These are phyloP conservation scores for Eclectus roratus DNA, from an alignment of 2,113 vertebrate species.

Conservation along the genomic window DNA sequence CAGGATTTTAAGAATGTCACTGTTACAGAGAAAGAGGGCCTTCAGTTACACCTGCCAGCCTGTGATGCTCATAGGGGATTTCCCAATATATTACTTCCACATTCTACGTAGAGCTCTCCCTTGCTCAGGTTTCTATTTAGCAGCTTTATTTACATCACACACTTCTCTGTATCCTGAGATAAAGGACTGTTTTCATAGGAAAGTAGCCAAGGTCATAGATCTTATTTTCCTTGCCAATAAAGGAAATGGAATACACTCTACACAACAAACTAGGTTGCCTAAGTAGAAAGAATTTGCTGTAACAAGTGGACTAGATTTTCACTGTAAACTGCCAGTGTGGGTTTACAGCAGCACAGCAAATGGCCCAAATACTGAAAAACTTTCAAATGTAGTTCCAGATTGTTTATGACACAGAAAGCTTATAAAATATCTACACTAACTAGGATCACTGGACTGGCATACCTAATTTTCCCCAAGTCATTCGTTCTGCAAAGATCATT, in stretches of 20 bases:
- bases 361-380: not conserved
- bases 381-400: not conserved
- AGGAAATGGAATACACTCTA: not conserved
- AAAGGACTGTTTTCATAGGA: not conserved
- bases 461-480: not conserved
- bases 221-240: not conserved
- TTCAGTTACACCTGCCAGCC: not conserved
- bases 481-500: not conserved
- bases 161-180: not conserved
- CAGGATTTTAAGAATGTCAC: not conserved
- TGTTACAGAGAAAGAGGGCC: not conserved
- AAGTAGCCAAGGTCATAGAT: not conserved
- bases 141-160: constrained; percentile 7
- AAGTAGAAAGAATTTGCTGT: not conserved
- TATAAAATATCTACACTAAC: not conserved
- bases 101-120: not conserved
- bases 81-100: not conserved
- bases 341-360: not conserved
- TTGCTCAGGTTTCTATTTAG: not conserved
- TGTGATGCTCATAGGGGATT: not conserved
- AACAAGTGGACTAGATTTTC: not conserved
- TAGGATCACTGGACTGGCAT: not conserved
- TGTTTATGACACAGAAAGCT: not conserved
- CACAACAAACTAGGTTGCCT: not conserved
- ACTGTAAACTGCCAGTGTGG: not conserved